A percentile compares a stretch with the other conserved stretches of the same genome.
These are phyloP conservation scores for Caenorhabditis macrosperma DNA, from an alignment of 2,888 invertebrate genomes.

Conservation along the genomic window DNA sequence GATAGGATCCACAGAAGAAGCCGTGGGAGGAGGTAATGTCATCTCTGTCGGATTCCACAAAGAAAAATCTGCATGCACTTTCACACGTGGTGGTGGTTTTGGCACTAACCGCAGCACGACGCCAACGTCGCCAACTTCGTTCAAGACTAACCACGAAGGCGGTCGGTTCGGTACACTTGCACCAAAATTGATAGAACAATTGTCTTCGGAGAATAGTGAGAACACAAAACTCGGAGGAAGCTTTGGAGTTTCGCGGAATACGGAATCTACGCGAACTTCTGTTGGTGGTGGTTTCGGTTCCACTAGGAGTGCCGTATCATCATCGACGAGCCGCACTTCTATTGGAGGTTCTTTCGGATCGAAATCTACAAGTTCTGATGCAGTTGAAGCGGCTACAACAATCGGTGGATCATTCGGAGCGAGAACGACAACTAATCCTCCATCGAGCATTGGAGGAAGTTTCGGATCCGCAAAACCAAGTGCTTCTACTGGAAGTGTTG, in stretches of 20 bases:
- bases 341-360: constrained; percentile 19
- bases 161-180: constrained; percentile 41
- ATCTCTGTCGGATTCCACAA: constrained; percentile 34
- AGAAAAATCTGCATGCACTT: constrained; percentile 37
- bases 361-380: background rate
- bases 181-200: constrained; percentile 1
- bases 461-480: constrained; percentile 12
- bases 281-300: constrained; percentile 15
- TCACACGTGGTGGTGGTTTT: constrained; percentile 38
- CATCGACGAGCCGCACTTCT: background rate
- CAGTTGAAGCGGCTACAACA: background rate
- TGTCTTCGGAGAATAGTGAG: background rate
- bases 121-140: constrained; percentile 4
- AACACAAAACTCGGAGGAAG: constrained; percentile 15
- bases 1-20: constrained; percentile 47
- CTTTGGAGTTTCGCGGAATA: constrained; percentile 11
- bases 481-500: background rate
- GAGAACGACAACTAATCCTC: background rate
- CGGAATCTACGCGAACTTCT: background rate
- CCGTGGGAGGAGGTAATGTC: constrained; percentile 47
- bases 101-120: constrained; percentile 27
- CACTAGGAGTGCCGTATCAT: background rate
- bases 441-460: background rate
- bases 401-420: background rate
- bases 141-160: constrained; percentile 46